These are phyloP conservation scores for Parapristionchus giblindavisi DNA, from an alignment of 2,888 invertebrate species.

Conservation along the genomic window DNA sequence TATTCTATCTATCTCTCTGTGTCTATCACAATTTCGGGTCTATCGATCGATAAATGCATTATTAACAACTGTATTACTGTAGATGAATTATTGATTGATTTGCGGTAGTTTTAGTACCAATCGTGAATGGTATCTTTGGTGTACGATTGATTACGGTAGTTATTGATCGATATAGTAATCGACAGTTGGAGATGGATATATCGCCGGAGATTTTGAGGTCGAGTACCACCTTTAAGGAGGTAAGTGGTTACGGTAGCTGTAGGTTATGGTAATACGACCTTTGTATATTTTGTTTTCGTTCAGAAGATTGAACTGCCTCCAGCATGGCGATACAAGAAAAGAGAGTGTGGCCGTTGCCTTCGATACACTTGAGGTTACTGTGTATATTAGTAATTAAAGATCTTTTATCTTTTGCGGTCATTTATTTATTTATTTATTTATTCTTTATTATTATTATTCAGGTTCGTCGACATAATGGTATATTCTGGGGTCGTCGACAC, in stretches of 20 bases:
- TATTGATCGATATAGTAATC: too few relatives aligned
- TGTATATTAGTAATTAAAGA: neutral
- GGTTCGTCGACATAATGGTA: slow-evolving; percentile 29
- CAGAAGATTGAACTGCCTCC: slow-evolving; percentile 32
- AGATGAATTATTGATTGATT: neutral
- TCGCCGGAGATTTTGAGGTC: slow-evolving; percentile 8
- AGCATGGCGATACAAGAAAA: neutral
- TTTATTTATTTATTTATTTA: neutral
- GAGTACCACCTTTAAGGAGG: slow-evolving; percentile 30
- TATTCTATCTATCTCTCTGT: too few relatives aligned
- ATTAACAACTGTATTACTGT: neutral
- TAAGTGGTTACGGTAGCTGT: neutral
- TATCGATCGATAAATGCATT: slow-evolving; percentile 1
- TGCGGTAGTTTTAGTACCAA: neutral
- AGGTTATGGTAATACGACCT: neutral
- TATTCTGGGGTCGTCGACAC: slow-evolving; percentile 28
- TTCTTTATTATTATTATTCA: neutral
- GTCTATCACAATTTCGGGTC: slow-evolving; percentile 27
- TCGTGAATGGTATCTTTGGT: neutral
- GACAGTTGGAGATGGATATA: neutral
- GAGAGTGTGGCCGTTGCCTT: neutral
- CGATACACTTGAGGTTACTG: slow-evolving; percentile 10
- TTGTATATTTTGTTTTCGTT: too few relatives aligned
- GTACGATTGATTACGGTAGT: neutral
- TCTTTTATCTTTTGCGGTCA: neutral